These are phyloP conservation scores for Poeciliopsis prolifica DNA, from an alignment of 2,113 vertebrate genomes.

Conservation along the genomic window DNA sequence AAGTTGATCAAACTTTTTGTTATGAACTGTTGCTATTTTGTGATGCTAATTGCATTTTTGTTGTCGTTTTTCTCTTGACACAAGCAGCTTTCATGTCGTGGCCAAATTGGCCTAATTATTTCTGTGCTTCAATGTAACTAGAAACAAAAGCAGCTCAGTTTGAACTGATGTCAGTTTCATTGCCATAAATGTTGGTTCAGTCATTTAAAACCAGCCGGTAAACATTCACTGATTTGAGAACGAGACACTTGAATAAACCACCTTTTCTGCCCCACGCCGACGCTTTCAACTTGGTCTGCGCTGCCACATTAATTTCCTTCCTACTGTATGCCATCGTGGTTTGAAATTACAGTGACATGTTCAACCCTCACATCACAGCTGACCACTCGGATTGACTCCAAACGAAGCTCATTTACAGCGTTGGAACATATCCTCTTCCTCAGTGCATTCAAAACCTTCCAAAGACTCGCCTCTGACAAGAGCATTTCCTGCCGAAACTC, in stretches of 20 bases:
- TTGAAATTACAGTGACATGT: neutral
- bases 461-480: neutral
- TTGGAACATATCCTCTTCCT: neutral
- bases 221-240: neutral
- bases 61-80: neutral
- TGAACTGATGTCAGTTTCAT: neutral
- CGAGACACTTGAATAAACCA: neutral
- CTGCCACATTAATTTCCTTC: too few relatives aligned
- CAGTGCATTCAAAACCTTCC: neutral
- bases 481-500: neutral
- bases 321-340: neutral
- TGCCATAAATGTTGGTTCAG: neutral
- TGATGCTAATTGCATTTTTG: neutral
- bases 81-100: too few relatives aligned
- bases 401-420: neutral
- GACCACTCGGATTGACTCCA: neutral
- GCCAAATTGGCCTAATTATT: constrained; percentile 1
- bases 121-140: neutral
- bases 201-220: neutral
- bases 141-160: neutral
- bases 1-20: neutral
- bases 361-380: neutral
- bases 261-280: too few relatives aligned
- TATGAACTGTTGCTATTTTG: neutral
- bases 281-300: too few relatives aligned